Conservation (phyloP, 64 coral and sea anemone species). For the Montipora cactus region DNA sequence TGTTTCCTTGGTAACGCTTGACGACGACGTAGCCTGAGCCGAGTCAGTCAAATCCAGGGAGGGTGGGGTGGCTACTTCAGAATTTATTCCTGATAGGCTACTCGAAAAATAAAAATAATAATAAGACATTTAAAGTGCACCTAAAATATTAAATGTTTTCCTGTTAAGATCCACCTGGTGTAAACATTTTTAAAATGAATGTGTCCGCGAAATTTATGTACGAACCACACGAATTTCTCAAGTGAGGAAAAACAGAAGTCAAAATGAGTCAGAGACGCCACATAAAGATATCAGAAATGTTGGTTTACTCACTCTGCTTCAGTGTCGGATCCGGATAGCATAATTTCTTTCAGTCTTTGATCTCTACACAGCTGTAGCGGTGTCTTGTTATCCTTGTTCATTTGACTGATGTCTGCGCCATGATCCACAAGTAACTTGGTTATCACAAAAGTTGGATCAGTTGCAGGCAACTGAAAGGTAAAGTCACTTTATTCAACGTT, state of each 20-base stretch:
- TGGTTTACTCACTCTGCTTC: neutral
- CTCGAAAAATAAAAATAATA: neutral
- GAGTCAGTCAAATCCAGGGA: neutral
- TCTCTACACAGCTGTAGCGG: constrained; percentile 45
- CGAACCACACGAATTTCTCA: too few species aligned
- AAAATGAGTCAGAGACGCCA: neutral
- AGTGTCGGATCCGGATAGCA: neutral
- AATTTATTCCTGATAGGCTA: neutral
- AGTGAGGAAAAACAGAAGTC: too few species aligned
- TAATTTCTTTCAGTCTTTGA: neutral
- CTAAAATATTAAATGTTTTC: too few species aligned
- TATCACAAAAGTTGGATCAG: constrained; percentile 33
- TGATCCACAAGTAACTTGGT: constrained; percentile 48
- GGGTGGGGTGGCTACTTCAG: neutral
- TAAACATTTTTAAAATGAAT: too few species aligned
- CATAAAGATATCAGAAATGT: too few species aligned
- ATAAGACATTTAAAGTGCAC: neutral
- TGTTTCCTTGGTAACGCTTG: constrained; percentile 8
- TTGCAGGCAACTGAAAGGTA: neutral
- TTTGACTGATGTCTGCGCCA: constrained; percentile 19
- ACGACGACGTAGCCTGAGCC: neutral
- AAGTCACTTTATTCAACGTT: neutral
- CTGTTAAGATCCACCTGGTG: too few species aligned
- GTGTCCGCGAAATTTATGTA: too few species aligned
- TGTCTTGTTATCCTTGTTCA: constrained; percentile 36